Evolutionary conservation across 2,797 vertebrate genomes (phyloP).

Genomic region (Halcyon smyrnensis): DNA sequence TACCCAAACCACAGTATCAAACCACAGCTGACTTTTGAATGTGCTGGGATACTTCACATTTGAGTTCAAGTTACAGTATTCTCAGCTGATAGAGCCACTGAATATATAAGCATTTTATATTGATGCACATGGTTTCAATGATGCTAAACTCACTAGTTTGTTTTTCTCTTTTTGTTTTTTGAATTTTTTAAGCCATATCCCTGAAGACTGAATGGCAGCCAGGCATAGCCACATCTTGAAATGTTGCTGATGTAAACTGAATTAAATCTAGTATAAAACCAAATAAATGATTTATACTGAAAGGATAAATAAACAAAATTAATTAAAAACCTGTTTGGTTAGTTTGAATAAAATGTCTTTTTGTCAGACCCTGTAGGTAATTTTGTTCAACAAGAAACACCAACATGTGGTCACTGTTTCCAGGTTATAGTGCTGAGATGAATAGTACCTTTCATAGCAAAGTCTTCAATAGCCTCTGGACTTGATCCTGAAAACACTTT

Average conservation of each 20-base stretch:
- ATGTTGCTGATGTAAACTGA: conserved; percentile 72
- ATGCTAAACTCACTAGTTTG: conserved; percentile 67
- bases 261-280: conserved; percentile 58
- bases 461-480: conserved; percentile 59
- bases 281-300: conserved; percentile 48
- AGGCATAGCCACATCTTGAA: conserved; percentile 73
- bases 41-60: conserved; percentile 19
- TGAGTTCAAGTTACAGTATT: conserved; percentile 57
- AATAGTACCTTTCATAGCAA: conserved; percentile 58
- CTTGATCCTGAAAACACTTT: conserved; percentile 71
- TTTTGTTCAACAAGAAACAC: neutral
- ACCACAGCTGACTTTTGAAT: neutral
- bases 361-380: neutral
- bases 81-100: conserved; percentile 65
- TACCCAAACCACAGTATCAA: conserved; percentile 63
- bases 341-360: conserved; percentile 27
- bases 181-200: neutral
- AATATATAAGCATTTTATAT: conserved; percentile 60
- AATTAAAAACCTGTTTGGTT: conserved; percentile 40
- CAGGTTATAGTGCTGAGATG: conserved; percentile 39
- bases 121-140: conserved; percentile 79
- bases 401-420: conserved; percentile 34
- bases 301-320: conserved; percentile 62
- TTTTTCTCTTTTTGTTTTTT: neutral
- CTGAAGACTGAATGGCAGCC: conserved; percentile 81